Evolutionary conservation across 2,797 vertebrate species (phyloP), one percentile per base, ranked within the genome.

Genomic region (Mormyrops attenuatus): DNA sequence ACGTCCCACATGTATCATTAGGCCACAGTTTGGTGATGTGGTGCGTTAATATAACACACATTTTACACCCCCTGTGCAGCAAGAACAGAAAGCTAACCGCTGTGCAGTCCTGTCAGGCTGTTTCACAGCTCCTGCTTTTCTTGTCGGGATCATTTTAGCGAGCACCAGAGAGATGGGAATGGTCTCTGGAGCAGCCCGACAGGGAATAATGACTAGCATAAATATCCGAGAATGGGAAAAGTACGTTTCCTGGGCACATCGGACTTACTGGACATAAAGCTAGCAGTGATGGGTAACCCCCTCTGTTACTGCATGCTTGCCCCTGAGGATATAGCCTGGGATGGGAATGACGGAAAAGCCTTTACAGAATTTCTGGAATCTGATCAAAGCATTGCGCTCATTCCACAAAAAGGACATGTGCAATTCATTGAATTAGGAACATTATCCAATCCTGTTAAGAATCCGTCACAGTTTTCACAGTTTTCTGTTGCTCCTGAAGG

Each of bases 201-300:
- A 9, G 52, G 5, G 34, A 38, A n/a, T 85, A 89, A 85, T 63
- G 80, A 89, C 77, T 73, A 60, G 49, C 38, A 89, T 84, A 84
- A 89, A 89, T 84, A 60, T 57, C 73, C 11, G 22, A 53, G 41
- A 85, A 85, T 63, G 82, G 80, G 63, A 89, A 66, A 85, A 66
- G 22, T 34, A 15, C 26, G 49, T 85, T 82, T 20, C 57, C 80
- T 3, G 63, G 47, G 53, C 88, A 77, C 52, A 22, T 30, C 13
- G 2, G 57, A 17, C 80, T 7, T 5, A 15, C 38, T 6, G 41
- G 53, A 49, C 53, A 7, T 4, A 17, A 26, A 22, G 88, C 41
- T 60, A 80, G 57, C 53, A n/a, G 88, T 89, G 88, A 49, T 57
- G 47, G 49, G 84, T 26, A 2, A 3, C 44, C 44, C 47, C 63